These are phyloP conservation scores for Trichomycterus rosablanca DNA, from an alignment of 2,113 vertebrate genomes.

Conservation along the genomic window DNA sequence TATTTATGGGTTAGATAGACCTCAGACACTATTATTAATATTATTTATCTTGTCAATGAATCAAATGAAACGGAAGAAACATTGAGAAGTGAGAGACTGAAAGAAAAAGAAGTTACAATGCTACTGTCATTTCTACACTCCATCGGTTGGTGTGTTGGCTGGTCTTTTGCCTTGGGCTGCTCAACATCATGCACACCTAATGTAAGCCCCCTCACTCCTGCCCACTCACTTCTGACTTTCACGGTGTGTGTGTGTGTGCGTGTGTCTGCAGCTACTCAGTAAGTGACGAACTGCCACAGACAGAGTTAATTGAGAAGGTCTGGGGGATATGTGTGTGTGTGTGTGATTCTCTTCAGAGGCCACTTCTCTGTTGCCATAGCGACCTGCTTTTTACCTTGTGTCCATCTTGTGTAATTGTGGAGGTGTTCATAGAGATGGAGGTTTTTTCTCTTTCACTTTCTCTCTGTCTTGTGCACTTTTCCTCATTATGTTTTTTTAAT, in stretches of 20 bases:
- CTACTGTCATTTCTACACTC: slow-evolving; percentile 14
- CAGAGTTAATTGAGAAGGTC: slow-evolving; percentile 45
- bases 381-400: slow-evolving; percentile 47
- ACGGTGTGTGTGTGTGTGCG: slow-evolving; percentile 32
- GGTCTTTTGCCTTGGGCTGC: slow-evolving; percentile 28
- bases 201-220: slow-evolving; percentile 27
- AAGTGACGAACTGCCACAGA: slow-evolving; percentile 28
- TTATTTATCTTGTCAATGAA: too few relatives aligned
- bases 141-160: not conserved
- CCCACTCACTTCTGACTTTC: slow-evolving; percentile 31
- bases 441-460: slow-evolving; percentile 5
- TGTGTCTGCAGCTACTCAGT: slow-evolving; percentile 1
- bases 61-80: too few relatives aligned
- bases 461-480: not conserved
- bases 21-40: too few relatives aligned
- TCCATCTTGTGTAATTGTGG: slow-evolving; percentile 42
- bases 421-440: slow-evolving; percentile 44
- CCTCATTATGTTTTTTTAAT: not conserved
- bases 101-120: not conserved
- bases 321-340: slow-evolving; percentile 24
- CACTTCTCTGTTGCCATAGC: slow-evolving; percentile 46
- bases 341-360: slow-evolving; percentile 41
- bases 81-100: not conserved
- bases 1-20: too few relatives aligned
- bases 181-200: slow-evolving; percentile 38